Conservation (phyloP, 1,140 invertebrate genomes). For the Pinna nobilis region DNA sequence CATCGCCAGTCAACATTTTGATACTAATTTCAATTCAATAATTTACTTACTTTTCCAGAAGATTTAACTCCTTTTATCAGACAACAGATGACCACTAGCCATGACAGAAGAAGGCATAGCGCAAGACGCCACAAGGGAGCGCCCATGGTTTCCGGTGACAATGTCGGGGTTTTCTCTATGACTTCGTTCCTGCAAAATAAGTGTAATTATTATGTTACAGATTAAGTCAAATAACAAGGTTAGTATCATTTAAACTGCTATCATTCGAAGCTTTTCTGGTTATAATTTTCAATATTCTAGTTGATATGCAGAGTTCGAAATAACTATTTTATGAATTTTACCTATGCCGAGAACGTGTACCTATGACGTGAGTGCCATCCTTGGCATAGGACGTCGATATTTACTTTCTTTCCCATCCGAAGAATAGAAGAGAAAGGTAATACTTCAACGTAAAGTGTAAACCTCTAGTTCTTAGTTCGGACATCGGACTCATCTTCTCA, state of each 20-base stretch:
- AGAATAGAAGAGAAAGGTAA: too few relatives aligned
- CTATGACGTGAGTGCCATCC: too few relatives aligned
- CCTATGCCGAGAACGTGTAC: too few relatives aligned
- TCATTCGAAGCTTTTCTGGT: not conserved
- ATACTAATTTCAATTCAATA: not conserved
- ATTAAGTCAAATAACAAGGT: not conserved
- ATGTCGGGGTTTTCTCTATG: constrained; percentile 57
- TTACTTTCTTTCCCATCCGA: too few relatives aligned
- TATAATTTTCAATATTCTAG: not conserved
- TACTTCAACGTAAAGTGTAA: too few relatives aligned
- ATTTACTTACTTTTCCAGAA: constrained; percentile 87
- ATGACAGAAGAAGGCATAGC: constrained; percentile 90
- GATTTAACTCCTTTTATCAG: constrained; percentile 99
- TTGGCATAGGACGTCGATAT: too few relatives aligned
- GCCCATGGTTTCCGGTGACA: constrained; percentile 83
- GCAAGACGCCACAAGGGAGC: constrained; percentile 95
- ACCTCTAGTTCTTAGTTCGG: too few relatives aligned
- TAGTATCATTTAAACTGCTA: not conserved
- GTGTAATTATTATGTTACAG: not conserved
- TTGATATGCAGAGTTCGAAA: not conserved
- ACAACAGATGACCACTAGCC: constrained; percentile 96
- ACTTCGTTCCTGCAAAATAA: constrained; percentile 51
- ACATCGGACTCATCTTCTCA: too few relatives aligned
- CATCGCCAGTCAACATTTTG: too few relatives aligned
- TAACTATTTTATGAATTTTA: too few relatives aligned